Percentiles rank a stretch among this genome's conserved stretches.
phyloP scores from a whole-genome alignment of 2,888 invertebrate genomes.

The Caenorhabditis sp. region DNA sequence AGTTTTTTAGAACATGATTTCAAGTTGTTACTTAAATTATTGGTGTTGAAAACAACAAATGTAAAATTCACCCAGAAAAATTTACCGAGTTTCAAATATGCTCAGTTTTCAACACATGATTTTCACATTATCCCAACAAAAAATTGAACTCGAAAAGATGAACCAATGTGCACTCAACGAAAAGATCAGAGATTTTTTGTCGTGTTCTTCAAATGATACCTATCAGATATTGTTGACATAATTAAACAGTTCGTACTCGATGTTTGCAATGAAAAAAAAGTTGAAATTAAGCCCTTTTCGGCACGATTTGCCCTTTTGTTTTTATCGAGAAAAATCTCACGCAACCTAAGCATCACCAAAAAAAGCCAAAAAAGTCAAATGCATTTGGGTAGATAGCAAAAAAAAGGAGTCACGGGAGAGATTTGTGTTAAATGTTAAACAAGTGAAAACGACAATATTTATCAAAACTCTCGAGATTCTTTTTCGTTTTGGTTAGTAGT shows the following conservation, averaged over 20 bases:
- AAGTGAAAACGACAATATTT: background rate
- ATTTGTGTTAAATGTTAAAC: background rate
- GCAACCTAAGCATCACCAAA: background rate
- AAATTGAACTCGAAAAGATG: background rate
- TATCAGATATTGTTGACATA: background rate
- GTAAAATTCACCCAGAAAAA: no score
- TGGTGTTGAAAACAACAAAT: no score
- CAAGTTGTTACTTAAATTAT: no score
- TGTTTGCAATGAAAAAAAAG: background rate
- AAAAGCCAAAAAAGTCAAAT: background rate
- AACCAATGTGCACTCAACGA: background rate
- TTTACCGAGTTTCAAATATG: no score
- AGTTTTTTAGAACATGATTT: no score
- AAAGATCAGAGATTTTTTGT: background rate
- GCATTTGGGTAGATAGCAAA: background rate
- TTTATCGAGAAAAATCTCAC: background rate
- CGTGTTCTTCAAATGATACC: background rate
- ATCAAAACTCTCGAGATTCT: conserved; percentile 1
- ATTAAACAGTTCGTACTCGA: background rate
- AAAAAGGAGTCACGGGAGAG: background rate
- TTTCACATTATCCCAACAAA: no score
- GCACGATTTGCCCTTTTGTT: background rate
- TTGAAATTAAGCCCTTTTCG: background rate
- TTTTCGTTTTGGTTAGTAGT: background rate
- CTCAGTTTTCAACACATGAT: no score